A percentile compares a stretch with the other conserved stretches of the same genome.
phyloP scores from a whole-genome alignment of 2,888 invertebrate species.

The Isoperla grammatica region DNA sequence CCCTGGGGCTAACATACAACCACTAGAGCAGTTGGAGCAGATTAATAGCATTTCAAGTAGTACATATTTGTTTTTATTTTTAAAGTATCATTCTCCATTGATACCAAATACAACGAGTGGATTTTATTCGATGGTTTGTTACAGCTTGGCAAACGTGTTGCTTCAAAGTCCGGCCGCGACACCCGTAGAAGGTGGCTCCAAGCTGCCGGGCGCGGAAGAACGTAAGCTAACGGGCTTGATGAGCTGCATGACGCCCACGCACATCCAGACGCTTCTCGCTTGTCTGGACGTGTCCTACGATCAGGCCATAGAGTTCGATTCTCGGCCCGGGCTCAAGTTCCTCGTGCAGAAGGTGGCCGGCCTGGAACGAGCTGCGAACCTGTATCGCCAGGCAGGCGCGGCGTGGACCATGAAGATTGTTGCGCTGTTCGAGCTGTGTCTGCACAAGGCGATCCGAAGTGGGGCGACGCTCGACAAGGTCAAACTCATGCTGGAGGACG shows the following conservation, averaged over 20 bases:
- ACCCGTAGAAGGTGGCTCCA: conserved; percentile 29
- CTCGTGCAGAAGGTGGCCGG: conserved; percentile 89
- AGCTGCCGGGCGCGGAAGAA: conserved; percentile 32
- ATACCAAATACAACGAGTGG: no score
- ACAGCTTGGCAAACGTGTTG: conserved; percentile 45
- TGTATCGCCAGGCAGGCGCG: conserved; percentile 89
- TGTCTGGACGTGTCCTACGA: conserved; percentile 77
- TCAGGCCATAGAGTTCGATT: conserved; percentile 81
- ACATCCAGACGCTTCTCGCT: conserved; percentile 65
- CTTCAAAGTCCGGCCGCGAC: conserved; percentile 39
- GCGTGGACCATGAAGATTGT: conserved; percentile 86
- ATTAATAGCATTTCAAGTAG: no score
- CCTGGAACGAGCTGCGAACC: conserved; percentile 77
- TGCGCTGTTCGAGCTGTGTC: conserved; percentile 76
- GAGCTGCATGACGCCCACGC: conserved; percentile 49
- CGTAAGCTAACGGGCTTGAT: conserved; percentile 39
- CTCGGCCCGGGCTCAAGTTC: conserved; percentile 87
- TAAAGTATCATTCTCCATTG: no score
- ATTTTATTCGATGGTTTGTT: no score
- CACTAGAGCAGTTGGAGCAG: no score
- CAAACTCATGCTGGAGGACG: conserved; percentile 33
- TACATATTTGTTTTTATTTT: no score
- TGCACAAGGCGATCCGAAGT: conserved; percentile 54
- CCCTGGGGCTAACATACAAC: no score
- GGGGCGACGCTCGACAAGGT: conserved; percentile 38